Base-by-base conservation (phyloP, 2,888 invertebrate species). In the Biston betularia region DNA sequence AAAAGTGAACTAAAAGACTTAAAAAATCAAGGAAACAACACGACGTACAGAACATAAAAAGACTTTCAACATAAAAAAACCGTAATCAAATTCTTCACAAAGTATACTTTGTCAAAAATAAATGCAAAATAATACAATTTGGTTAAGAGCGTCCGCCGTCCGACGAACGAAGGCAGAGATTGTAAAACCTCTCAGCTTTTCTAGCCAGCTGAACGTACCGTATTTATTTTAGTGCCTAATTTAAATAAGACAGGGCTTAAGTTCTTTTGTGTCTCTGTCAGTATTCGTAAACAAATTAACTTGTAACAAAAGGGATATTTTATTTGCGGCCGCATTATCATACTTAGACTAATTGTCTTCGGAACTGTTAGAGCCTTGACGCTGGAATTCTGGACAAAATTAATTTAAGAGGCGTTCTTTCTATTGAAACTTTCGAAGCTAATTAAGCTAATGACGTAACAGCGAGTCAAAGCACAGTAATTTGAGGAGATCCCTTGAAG, bases 51-150 rank as follows among this genome's bases (percentile, higher is more conserved):
- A 71, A 68, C 63, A 68, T 73, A 75, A 75, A 75, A 78, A 76
- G 75, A 74, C 72, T 73, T 69, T 64, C 70, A 63, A 33, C 66
- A 75, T 76, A 72, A 75, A 73, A n/a, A 73, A 74, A 79, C 75
- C 76, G 74, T 73, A 77, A 81, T 79, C 75, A 75, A 81, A 78
- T 75, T 79, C 69, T 75, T 75, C 74, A 77, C 77, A 78, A 82
- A 85, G 85, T 82, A 83, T 84, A 86, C 87, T 89, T 89, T 88
- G 88, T 89, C 88, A 92, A 89, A 91, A 92, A 88, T 90, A 85
- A 90, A 93, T 93, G 92, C 90, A 90, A 92, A 92, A 91, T 92
- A 92, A 93, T 93, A 92, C 92, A 92, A 92, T 92, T 92, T 90
- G 82, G 86, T 83, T 88, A 86, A 90, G 85, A 90, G 88, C 85